Conservation (phyloP, 2,113 vertebrate genomes). For the Poeciliopsis turrubarensis region DNA sequence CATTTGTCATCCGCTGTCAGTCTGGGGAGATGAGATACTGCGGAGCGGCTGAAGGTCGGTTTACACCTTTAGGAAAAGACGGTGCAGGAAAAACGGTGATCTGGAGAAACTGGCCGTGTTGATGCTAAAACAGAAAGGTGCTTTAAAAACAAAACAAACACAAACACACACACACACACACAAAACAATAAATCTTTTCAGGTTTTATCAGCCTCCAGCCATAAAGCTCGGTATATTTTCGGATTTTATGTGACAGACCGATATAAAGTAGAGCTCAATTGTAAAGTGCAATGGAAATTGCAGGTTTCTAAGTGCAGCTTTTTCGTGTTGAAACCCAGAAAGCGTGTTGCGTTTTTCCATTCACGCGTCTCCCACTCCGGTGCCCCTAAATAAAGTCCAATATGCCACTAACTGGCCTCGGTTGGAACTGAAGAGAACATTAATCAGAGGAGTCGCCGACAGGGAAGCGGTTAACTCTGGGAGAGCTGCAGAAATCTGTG, state of each 20-base stretch:
- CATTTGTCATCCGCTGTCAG: constrained; percentile 53
- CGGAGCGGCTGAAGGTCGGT: constrained; percentile 24
- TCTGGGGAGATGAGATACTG: constrained; percentile 32
- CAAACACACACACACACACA: too few relatives aligned
- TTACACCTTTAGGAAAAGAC: constrained; percentile 31
- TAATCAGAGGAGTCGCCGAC: too few relatives aligned
- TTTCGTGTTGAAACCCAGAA: too few relatives aligned
- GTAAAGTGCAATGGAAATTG: not conserved
- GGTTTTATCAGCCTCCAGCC: not conserved
- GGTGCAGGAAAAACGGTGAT: not conserved
- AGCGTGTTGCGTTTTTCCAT: too few relatives aligned
- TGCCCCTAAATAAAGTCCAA: too few relatives aligned
- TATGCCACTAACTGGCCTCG: too few relatives aligned
- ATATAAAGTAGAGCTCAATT: not conserved
- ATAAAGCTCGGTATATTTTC: not conserved
- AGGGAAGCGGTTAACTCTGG: too few relatives aligned
- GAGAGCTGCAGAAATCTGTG: too few relatives aligned
- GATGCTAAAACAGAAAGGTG: not conserved
- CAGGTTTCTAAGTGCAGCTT: too few relatives aligned
- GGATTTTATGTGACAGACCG: not conserved
- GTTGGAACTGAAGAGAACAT: too few relatives aligned
- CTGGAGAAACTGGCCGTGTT: not conserved
- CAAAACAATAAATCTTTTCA: not conserved
- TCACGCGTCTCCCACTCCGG: too few relatives aligned
- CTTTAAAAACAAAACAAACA: not conserved